These are phyloP conservation scores for Stenodera caucasica DNA, from an alignment of 2,888 invertebrate genomes.

Conservation along the genomic window DNA sequence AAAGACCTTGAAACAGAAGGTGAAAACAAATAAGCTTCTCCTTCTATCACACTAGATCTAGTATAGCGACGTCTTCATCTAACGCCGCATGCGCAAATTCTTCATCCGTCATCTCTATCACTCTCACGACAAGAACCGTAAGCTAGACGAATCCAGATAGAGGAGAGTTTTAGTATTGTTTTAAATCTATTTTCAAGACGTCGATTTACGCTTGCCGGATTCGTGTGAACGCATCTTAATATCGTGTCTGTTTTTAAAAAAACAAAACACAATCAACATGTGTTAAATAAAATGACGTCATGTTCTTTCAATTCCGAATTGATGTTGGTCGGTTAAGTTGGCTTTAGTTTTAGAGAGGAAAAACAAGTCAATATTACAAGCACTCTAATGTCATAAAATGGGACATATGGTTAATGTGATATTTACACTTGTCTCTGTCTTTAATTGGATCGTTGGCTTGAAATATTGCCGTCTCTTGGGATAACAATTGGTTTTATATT, in stretches of 20 bases:
- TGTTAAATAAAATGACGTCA: slow-evolving; percentile 26
- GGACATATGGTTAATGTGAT: slow-evolving; percentile 43
- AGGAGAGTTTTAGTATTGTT: too few relatives aligned
- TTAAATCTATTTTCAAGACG: too few relatives aligned
- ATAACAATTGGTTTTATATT: slow-evolving; percentile 25
- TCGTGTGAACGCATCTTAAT: too few relatives aligned
- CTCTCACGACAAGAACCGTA: too few relatives aligned
- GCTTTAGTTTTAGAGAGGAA: background rate
- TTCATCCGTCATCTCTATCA: too few relatives aligned
- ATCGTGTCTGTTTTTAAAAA: background rate
- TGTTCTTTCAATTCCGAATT: slow-evolving; percentile 14
- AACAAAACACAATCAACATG: slow-evolving; percentile 22
- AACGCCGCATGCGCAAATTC: too few relatives aligned
- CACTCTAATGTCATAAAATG: slow-evolving; percentile 33
- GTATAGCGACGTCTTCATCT: too few relatives aligned
- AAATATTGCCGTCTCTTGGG: slow-evolving; percentile 14
- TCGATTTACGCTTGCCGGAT: too few relatives aligned
- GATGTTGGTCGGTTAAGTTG: background rate
- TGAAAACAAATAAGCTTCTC: too few relatives aligned
- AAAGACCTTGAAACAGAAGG: too few relatives aligned
- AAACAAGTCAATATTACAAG: slow-evolving; percentile 8
- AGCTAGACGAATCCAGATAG: too few relatives aligned
- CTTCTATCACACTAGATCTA: too few relatives aligned
- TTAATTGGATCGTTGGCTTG: slow-evolving; percentile 27
- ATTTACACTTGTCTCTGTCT: slow-evolving; percentile 29